These are phyloP conservation scores for Synanthedon formicaeformis DNA, from an alignment of 2,888 invertebrate genomes.

Conservation along the genomic window DNA sequence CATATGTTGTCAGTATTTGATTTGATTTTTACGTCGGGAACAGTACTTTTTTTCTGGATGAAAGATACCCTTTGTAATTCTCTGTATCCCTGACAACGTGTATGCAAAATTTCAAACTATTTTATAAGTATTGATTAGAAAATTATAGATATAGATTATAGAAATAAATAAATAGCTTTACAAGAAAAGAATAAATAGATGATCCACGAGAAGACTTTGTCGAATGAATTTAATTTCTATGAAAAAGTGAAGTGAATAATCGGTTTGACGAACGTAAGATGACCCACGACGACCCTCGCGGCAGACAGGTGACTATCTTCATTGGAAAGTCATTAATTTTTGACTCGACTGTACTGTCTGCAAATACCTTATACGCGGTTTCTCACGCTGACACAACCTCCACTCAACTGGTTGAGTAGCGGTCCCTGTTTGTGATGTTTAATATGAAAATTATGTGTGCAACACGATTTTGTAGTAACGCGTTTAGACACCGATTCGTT, in stretches of 20 bases:
- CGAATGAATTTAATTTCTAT: no score
- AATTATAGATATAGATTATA: no score
- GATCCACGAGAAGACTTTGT: no score
- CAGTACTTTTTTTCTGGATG: no score
- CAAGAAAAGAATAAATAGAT: no score
- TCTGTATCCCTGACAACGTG: no score
- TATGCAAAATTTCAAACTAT: no score
- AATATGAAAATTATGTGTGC: slow-evolving; percentile 22
- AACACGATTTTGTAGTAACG: not conserved
- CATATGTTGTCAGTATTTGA: no score
- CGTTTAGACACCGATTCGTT: not conserved
- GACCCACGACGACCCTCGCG: slow-evolving; percentile 24
- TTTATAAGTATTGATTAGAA: no score
- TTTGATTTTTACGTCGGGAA: no score
- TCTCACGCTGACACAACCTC: slow-evolving; percentile 18
- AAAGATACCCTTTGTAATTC: no score
- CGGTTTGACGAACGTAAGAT: slow-evolving; percentile 26
- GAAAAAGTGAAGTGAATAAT: slow-evolving; percentile 7
- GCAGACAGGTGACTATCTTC: slow-evolving; percentile 18
- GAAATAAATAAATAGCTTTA: no score
- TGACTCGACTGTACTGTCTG: slow-evolving; percentile 13
- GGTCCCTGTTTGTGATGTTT: slow-evolving; percentile 15
- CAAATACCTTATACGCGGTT: slow-evolving; percentile 5
- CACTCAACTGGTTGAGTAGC: slow-evolving; percentile 5
- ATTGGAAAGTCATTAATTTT: slow-evolving; percentile 32